Evolutionary conservation across 2,888 invertebrate species (phyloP).

Genomic region (Drosophila mulleri): DNA sequence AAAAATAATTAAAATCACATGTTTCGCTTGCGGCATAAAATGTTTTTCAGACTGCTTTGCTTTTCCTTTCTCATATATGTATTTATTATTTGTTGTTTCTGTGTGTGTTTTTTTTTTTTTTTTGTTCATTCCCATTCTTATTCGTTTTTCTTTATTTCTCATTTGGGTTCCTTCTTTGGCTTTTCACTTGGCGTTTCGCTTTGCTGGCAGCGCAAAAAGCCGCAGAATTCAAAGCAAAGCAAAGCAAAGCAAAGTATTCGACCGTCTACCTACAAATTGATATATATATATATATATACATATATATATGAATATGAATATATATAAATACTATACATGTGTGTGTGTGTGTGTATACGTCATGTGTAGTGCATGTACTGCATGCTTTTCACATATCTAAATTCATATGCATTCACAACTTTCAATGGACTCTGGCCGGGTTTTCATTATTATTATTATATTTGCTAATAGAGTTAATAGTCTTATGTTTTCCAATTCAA

Average conservation of each 20-base stretch:
- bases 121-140: slow-evolving; percentile 16
- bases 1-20: slow-evolving; percentile 81
- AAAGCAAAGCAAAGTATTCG: slow-evolving; percentile 36
- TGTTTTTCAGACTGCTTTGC: slow-evolving; percentile 56
- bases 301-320: slow-evolving; percentile 2
- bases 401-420: not conserved
- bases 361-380: slow-evolving; percentile 1
- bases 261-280: slow-evolving; percentile 33
- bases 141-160: slow-evolving; percentile 14
- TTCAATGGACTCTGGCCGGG: not conserved
- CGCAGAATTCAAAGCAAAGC: slow-evolving; percentile 44
- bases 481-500: too few species aligned
- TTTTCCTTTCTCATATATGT: slow-evolving; percentile 31
- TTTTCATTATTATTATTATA: not conserved
- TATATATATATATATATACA: slow-evolving; percentile 30
- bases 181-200: slow-evolving; percentile 69
- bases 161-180: slow-evolving; percentile 32
- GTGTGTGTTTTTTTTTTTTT: not conserved
- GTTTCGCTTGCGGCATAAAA: slow-evolving; percentile 80
- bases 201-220: slow-evolving; percentile 71
- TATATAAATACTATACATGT: not conserved
- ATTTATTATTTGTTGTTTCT: slow-evolving; percentile 44
- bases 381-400: not conserved
- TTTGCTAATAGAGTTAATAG: not conserved
- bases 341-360: not conserved